Percentiles rank a stretch among this genome's conserved stretches.
Evolutionary conservation across 2,113 vertebrate genomes (phyloP).

Genomic region (Carassius auratus): DNA sequence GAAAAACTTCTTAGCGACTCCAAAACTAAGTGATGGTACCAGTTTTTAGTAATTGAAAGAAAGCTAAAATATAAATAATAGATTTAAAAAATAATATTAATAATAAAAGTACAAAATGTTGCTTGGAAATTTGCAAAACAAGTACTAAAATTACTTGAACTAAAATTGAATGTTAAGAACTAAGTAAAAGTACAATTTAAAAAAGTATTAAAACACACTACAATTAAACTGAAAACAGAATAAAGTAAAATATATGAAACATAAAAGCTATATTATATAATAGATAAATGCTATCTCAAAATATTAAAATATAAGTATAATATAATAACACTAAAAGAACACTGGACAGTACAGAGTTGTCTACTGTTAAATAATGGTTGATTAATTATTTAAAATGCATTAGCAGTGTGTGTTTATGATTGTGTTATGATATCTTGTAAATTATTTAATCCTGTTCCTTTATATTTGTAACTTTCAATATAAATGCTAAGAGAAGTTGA

Average conservation of each 20-base stretch:
- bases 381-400: not conserved
- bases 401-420: not conserved
- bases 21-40: not conserved
- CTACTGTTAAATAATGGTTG: not conserved
- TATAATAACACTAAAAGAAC: too few relatives aligned
- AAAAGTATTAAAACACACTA: too few relatives aligned
- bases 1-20: not conserved
- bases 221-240: too few relatives aligned
- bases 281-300: conserved; percentile 36
- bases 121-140: too few relatives aligned
- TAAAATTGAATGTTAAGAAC: too few relatives aligned
- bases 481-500: not conserved
- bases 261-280: not conserved
- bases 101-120: too few relatives aligned
- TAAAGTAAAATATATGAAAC: not conserved
- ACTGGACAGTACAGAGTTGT: not conserved
- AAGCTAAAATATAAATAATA: not conserved
- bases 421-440: not conserved
- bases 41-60: not conserved
- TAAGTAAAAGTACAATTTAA: too few relatives aligned
- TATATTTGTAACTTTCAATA: not conserved
- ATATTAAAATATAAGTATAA: not conserved
- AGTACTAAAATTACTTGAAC: too few relatives aligned
- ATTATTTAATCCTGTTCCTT: not conserved
- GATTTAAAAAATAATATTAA: too few relatives aligned